Conservation (phyloP, 2,797 vertebrate genomes). For the Pseudocheirus occidentalis region DNA sequence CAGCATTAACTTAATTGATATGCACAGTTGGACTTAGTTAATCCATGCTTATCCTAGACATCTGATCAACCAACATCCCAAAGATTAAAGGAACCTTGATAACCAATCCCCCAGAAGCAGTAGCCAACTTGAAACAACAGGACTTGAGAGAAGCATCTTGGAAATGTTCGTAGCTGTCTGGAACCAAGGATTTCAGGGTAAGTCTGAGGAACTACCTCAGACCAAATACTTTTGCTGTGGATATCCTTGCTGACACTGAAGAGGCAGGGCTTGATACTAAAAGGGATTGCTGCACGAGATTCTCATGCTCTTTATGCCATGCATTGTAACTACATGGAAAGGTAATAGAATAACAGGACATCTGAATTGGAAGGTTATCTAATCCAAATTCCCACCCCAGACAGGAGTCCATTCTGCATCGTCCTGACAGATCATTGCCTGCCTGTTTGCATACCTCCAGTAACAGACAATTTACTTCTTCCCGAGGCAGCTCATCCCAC, state of each 20-base stretch:
- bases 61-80: conserved; percentile 70
- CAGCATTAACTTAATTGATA: conserved; percentile 78
- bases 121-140: conserved; percentile 34
- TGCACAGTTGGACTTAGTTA: conserved; percentile 80
- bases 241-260: not conserved
- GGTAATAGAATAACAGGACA: not conserved
- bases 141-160: not conserved
- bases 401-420: not conserved
- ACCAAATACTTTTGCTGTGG: not conserved
- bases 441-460: not conserved
- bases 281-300: not conserved
- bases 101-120: conserved; percentile 57
- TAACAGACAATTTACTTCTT: not conserved
- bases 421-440: not conserved
- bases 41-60: conserved; percentile 78
- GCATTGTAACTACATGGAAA: not conserved
- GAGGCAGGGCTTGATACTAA: not conserved
- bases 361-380: not conserved
- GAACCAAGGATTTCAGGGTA: not conserved
- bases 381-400: not conserved
- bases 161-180: not conserved
- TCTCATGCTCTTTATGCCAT: not conserved
- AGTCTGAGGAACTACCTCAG: not conserved
- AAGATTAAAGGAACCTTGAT: conserved; percentile 74
- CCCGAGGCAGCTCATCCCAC: not conserved